These are phyloP conservation scores for Brachionus rubens DNA, from an alignment of 1,140 invertebrate species.

Conservation along the genomic window DNA sequence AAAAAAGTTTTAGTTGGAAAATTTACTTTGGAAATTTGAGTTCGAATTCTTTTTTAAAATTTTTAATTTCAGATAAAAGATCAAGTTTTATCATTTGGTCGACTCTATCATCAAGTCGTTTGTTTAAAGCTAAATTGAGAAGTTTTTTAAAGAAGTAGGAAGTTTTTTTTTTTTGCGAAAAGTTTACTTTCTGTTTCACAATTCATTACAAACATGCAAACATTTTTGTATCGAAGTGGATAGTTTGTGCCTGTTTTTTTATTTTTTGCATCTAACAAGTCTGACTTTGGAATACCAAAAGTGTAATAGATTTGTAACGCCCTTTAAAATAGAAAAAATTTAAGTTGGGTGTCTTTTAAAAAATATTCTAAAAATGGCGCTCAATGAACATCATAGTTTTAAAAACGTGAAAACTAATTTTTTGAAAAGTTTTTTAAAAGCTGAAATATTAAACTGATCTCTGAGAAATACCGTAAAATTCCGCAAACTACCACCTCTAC, in stretches of 20 bases:
- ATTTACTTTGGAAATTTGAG: neutral
- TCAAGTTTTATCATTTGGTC: conserved; percentile 29
- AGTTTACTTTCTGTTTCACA: conserved; percentile 35
- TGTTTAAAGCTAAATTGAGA: conserved; percentile 11
- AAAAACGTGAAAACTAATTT: too few relatives aligned
- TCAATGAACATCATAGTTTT: too few relatives aligned
- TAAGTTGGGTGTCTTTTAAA: too few relatives aligned
- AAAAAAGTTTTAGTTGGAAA: neutral
- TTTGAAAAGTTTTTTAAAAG: too few relatives aligned
- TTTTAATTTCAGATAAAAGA: neutral
- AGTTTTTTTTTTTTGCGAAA: too few relatives aligned
- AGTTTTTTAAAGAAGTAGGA: neutral
- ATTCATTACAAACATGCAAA: conserved; percentile 14
- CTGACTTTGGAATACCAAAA: conserved; percentile 18
- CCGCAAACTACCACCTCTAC: too few relatives aligned
- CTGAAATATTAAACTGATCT: too few relatives aligned
- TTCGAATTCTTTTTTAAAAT: conserved; percentile 19
- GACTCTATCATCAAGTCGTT: conserved; percentile 15
- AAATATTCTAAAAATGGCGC: too few relatives aligned
- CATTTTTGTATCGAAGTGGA: conserved; percentile 26
- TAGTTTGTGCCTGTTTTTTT: conserved; percentile 11
- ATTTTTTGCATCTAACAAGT: neutral
- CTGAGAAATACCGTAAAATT: too few relatives aligned
- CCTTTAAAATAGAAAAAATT: neutral
- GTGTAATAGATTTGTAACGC: conserved; percentile 36